These are phyloP conservation scores for Dysdera silvatica DNA, from an alignment of 1,140 invertebrate genomes.

Conservation along the genomic window DNA sequence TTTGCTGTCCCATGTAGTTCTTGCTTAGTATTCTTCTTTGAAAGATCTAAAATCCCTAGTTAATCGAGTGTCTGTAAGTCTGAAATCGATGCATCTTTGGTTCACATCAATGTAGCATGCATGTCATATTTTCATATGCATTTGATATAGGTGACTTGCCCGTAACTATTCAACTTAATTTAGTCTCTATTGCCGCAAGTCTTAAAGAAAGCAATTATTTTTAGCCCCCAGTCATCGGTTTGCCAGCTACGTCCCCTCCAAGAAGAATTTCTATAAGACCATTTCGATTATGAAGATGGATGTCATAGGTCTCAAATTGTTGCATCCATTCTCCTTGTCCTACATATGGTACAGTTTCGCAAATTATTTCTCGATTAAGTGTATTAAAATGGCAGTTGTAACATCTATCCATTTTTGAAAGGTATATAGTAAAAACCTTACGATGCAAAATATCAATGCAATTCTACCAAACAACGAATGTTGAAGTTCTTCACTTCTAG, in stretches of 20 bases:
- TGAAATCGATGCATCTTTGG: background rate
- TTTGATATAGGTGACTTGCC: background rate
- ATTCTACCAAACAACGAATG: background rate
- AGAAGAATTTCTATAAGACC: background rate
- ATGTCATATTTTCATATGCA: background rate
- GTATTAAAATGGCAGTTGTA: background rate
- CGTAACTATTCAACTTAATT: background rate
- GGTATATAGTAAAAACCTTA: background rate
- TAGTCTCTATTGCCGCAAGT: constrained; percentile 7
- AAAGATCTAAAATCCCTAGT: background rate
- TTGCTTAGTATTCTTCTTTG: background rate
- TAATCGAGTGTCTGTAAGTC: background rate
- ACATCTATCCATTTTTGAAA: background rate
- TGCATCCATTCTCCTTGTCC: background rate
- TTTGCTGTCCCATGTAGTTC: background rate
- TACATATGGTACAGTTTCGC: background rate
- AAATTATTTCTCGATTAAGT: constrained; percentile 4
- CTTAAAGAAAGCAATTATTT: background rate
- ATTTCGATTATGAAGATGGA: background rate
- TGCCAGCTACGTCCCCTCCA: constrained; percentile 1
- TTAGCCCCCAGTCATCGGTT: background rate
- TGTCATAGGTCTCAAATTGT: background rate
- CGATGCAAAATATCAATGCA: background rate
- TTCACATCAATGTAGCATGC: background rate
- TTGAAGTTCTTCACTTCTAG: background rate